These are phyloP conservation scores for Candoia aspera DNA, from an alignment of 2,113 vertebrate species.

Conservation along the genomic window DNA sequence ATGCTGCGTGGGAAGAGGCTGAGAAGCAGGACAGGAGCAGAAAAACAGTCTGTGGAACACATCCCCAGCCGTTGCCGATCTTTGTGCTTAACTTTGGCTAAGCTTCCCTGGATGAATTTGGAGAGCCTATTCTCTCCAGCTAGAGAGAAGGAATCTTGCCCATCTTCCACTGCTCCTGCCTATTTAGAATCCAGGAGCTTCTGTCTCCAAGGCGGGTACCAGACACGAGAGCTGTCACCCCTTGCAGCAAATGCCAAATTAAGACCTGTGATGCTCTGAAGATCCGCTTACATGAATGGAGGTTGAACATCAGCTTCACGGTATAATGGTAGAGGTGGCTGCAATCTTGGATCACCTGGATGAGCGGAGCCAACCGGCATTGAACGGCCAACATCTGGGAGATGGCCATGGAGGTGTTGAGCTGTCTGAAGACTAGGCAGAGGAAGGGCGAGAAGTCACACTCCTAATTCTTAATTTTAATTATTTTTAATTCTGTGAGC, in stretches of 20 bases:
- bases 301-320: constrained; percentile 94
- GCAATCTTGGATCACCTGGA: constrained; percentile 96
- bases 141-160: background rate
- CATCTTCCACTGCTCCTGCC: background rate
- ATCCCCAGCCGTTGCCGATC: background rate
- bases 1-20: background rate
- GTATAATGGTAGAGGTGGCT: constrained; percentile 97
- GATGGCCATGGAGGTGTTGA: constrained; percentile 92
- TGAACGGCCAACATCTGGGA: constrained; percentile 93
- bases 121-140: background rate
- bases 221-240: background rate
- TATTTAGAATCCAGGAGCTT: background rate
- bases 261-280: background rate
- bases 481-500: too few species aligned
- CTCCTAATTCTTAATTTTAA: too few species aligned
- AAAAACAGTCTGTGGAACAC: background rate
- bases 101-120: background rate
- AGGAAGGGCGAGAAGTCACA: background rate
- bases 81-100: background rate
- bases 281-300: constrained; percentile 90
- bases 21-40: background rate
- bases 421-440: constrained; percentile 87
- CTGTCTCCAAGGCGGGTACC: background rate
- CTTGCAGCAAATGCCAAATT: background rate
- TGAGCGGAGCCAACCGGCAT: constrained; percentile 93